Evolutionary conservation across 2,888 invertebrate species (phyloP).

Genomic region (Mythimna pallens): DNA sequence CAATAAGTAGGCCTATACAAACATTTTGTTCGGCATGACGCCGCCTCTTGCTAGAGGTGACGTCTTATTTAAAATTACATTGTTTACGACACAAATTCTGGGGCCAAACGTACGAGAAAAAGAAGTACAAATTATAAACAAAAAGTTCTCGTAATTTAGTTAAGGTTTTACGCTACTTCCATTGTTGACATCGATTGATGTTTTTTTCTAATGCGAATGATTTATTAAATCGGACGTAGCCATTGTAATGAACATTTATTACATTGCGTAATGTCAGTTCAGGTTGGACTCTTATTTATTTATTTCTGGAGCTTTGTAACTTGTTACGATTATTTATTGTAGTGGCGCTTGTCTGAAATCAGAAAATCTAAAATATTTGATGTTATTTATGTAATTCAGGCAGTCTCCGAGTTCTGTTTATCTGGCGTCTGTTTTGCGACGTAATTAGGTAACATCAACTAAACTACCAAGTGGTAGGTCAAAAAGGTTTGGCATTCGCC

Average conservation of each 20-base stretch:
- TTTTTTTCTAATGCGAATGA: conserved; percentile 57
- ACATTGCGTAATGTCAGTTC: conserved; percentile 35
- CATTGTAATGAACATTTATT: conserved; percentile 28
- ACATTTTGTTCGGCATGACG: conserved; percentile 45
- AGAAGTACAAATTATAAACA: conserved; percentile 86
- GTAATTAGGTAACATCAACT: not conserved
- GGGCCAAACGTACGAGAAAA: conserved; percentile 87
- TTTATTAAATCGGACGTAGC: conserved; percentile 31
- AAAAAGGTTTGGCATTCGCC: not conserved
- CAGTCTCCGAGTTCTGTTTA: conserved; percentile 17
- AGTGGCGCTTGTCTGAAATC: conserved; percentile 35
- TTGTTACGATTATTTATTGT: conserved; percentile 50
- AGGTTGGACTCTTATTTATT: conserved; percentile 26
- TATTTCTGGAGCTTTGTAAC: conserved; percentile 18
- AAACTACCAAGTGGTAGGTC: conserved; percentile 14
- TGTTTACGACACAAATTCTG: conserved; percentile 81
- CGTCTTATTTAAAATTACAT: conserved; percentile 66
- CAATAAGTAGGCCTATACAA: conserved; percentile 38
- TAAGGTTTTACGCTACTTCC: conserved; percentile 77
- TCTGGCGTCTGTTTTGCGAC: conserved; percentile 17
- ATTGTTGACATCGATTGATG: conserved; percentile 67
- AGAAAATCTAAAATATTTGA: conserved; percentile 33
- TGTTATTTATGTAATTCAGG: conserved; percentile 19
- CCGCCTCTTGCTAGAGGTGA: conserved; percentile 35
- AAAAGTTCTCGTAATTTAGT: conserved; percentile 84